Percentiles rank a stretch among this genome's conserved stretches.
Conservation (phyloP, 92 coral and sea anemone species). For the Diadumene lineata region DNA sequence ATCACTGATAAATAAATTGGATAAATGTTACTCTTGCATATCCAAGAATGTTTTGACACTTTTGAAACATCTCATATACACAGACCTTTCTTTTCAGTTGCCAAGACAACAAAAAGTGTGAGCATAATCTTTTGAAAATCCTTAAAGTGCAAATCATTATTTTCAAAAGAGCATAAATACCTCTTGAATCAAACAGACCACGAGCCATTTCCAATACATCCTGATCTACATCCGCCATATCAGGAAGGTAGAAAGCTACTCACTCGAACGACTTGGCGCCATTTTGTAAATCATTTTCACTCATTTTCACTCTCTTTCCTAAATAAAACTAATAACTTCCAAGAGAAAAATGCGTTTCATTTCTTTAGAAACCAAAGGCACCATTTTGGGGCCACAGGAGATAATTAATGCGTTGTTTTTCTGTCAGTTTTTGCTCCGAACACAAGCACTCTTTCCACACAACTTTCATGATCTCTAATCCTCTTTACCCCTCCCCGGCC, state of each 20-base stretch:
- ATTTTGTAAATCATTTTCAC: neutral
- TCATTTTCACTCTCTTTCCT: neutral
- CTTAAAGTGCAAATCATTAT: neutral
- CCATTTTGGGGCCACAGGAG: neutral
- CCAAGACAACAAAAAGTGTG: neutral
- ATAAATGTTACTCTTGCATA: too few species aligned
- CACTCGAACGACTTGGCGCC: conserved; percentile 8
- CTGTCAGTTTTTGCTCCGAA: neutral
- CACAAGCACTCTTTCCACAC: neutral
- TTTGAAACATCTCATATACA: too few species aligned
- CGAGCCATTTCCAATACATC: conserved; percentile 58
- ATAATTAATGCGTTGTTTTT: neutral
- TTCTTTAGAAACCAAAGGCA: neutral
- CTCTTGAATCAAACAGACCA: conserved; percentile 62
- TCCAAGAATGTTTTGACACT: too few species aligned
- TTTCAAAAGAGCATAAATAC: neutral
- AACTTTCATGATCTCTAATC: neutral
- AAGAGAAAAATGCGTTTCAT: neutral
- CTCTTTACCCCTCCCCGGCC: conserved; percentile 13
- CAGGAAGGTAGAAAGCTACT: too few species aligned
- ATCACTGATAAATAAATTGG: too few species aligned
- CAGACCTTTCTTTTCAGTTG: too few species aligned
- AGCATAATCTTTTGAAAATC: neutral
- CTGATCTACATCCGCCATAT: conserved; percentile 16
- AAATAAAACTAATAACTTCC: neutral